phyloP scores from a whole-genome alignment of 2,113 vertebrate genomes.

The Spilogale gracilis region DNA sequence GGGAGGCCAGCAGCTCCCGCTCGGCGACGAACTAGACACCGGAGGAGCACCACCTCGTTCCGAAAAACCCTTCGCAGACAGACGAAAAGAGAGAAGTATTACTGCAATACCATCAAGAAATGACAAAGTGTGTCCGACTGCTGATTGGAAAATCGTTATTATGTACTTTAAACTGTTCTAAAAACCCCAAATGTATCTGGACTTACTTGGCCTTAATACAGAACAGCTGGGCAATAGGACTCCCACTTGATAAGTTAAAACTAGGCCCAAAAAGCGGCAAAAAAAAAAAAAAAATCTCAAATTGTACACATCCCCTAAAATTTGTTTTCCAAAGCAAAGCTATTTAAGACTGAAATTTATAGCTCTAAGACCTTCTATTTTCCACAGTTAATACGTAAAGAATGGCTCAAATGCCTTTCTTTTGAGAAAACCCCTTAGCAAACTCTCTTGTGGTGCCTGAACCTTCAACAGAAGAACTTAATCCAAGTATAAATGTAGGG shows the following conservation, averaged over 20 bases:
- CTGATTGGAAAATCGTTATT: conserved; percentile 17
- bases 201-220: conserved; percentile 57
- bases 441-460: neutral
- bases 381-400: neutral
- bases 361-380: conserved; percentile 37
- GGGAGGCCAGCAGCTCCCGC: neutral
- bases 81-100: neutral
- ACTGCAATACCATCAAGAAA: neutral
- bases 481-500: neutral
- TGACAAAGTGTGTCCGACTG: conserved; percentile 45
- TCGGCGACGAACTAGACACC: neutral
- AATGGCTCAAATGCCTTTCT: neutral
- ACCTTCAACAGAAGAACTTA: neutral
- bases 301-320: neutral
- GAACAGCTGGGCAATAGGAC: neutral
- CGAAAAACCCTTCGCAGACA: neutral
- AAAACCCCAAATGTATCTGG: conserved; percentile 41
- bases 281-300: neutral
- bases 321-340: neutral
- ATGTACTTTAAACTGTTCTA: conserved; percentile 13
- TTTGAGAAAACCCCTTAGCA: neutral
- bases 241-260: conserved; percentile 14
- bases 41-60: too few relatives aligned
- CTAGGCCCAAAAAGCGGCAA: conserved; percentile 4
- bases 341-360: neutral